phyloP scores from a whole-genome alignment of 2,113 vertebrate genomes.

The Callipepla squamata region DNA sequence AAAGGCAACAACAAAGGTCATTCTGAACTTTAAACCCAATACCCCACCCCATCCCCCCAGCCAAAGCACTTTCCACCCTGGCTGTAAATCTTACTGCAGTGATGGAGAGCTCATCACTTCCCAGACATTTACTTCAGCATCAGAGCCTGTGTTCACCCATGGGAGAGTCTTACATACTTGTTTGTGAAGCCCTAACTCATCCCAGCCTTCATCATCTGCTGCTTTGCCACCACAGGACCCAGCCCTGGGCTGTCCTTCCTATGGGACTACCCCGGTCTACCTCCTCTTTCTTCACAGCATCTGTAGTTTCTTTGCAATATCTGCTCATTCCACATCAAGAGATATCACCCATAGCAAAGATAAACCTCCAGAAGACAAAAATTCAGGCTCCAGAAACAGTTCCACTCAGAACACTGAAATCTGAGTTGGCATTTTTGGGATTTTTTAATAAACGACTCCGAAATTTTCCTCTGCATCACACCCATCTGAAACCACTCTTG shows the following conservation, averaged over 20 bases:
- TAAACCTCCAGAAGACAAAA: background rate
- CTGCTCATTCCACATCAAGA: background rate
- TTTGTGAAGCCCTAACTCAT: background rate
- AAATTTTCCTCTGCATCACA: conserved; percentile 1
- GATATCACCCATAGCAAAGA: background rate
- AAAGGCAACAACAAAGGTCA: conserved; percentile 69
- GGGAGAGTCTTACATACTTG: background rate
- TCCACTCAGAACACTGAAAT: background rate
- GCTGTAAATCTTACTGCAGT: conserved; percentile 5
- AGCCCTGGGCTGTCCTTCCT: background rate
- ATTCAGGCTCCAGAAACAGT: background rate
- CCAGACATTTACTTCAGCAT: background rate
- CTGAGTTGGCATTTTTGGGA: background rate
- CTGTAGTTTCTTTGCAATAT: background rate
- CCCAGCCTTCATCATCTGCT: accelerated
- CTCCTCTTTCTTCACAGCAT: background rate
- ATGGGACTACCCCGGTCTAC: background rate
- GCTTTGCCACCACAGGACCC: background rate
- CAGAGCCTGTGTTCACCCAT: background rate
- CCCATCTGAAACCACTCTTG: background rate
- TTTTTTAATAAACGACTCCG: conserved; percentile 1
- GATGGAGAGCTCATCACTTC: background rate
- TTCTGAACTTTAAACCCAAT: conserved; percentile 72
- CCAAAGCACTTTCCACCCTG: background rate
- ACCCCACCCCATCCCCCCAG: conserved; percentile 27